Evolutionary conservation across 1,140 invertebrate species (phyloP).

Genomic region (Panagrolaimus sp.): DNA sequence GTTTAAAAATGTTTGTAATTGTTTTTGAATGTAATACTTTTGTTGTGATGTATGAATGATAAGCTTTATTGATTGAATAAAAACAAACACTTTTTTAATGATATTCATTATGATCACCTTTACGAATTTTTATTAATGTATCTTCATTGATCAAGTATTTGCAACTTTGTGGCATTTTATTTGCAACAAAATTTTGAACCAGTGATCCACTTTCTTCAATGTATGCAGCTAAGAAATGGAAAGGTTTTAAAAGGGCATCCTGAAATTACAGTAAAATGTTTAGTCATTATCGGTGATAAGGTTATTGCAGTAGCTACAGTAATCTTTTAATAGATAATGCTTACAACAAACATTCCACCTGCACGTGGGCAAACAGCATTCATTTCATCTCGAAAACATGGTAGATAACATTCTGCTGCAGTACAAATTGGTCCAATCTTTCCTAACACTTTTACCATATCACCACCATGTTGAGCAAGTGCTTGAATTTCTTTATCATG

Average conservation of each 20-base stretch:
- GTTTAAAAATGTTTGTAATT: too few relatives aligned
- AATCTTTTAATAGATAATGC: not conserved
- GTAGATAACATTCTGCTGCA: not conserved
- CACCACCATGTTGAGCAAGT: not conserved
- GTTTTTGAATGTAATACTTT: too few relatives aligned
- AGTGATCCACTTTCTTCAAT: conserved; percentile 1
- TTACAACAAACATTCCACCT: conserved; percentile 1
- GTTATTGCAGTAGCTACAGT: not conserved
- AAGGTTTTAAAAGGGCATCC: not conserved
- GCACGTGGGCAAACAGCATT: not conserved
- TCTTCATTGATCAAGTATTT: not conserved
- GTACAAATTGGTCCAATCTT: conserved; percentile 1
- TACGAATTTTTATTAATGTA: not conserved
- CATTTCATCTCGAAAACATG: conserved; percentile 2
- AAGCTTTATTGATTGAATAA: too few relatives aligned
- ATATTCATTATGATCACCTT: not conserved
- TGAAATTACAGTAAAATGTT: not conserved
- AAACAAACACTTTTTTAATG: too few relatives aligned
- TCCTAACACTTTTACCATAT: too few relatives aligned
- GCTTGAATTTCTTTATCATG: not conserved
- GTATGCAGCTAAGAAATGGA: not conserved
- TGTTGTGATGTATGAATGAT: too few relatives aligned
- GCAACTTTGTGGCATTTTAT: not conserved
- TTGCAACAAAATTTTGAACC: not conserved
- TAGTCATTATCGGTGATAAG: too few relatives aligned